Percentiles rank a stretch among this genome's conserved stretches.
These are phyloP conservation scores for Drosophila pseudotakahashii DNA, from an alignment of 2,888 invertebrate species.

Conservation along the genomic window DNA sequence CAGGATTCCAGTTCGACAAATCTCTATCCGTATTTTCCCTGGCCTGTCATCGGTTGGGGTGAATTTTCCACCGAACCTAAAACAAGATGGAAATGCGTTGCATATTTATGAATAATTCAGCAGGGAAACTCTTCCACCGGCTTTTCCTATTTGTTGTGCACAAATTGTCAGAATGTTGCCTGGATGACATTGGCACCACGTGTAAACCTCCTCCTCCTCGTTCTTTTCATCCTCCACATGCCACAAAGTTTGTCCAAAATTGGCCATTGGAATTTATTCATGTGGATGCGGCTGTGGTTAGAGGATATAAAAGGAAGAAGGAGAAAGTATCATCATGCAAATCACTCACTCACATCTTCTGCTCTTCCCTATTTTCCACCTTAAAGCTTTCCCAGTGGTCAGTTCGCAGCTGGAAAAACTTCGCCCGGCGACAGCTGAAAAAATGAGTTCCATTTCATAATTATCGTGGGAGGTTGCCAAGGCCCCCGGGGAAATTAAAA, in stretches of 20 bases:
- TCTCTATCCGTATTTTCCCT: conserved; percentile 19
- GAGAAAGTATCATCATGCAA: conserved; percentile 33
- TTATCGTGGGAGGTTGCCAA: conserved; percentile 49
- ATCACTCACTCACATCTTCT: conserved; percentile 21
- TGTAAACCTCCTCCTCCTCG: conserved; percentile 17
- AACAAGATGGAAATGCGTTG: conserved; percentile 44
- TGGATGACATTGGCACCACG: conserved; percentile 37
- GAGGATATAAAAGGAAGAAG: not conserved
- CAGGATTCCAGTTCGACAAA: conserved; percentile 13
- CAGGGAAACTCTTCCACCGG: conserved; percentile 8
- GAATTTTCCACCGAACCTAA: conserved; percentile 4
- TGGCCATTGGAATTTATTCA: conserved; percentile 51
- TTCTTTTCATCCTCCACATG: conserved; percentile 2
- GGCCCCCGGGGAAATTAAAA: conserved; percentile 36
- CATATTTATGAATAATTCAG: conserved; percentile 52
- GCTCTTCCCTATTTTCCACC: conserved; percentile 6
- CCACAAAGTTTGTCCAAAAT: conserved; percentile 39
- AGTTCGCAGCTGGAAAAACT: conserved; percentile 31
- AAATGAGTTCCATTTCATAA: conserved; percentile 54
- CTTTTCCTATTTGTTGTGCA: conserved; percentile 29
- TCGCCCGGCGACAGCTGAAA: conserved; percentile 38
- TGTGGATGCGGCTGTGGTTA: conserved; percentile 16
- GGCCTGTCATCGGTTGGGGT: conserved; percentile 26
- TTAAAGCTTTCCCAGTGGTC: conserved; percentile 25
- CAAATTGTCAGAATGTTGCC: conserved; percentile 44